A percentile compares a stretch with the other conserved stretches of the same genome.
Conservation (phyloP, 2,888 invertebrate genomes). For the Hemistola chrysoprasaria region DNA sequence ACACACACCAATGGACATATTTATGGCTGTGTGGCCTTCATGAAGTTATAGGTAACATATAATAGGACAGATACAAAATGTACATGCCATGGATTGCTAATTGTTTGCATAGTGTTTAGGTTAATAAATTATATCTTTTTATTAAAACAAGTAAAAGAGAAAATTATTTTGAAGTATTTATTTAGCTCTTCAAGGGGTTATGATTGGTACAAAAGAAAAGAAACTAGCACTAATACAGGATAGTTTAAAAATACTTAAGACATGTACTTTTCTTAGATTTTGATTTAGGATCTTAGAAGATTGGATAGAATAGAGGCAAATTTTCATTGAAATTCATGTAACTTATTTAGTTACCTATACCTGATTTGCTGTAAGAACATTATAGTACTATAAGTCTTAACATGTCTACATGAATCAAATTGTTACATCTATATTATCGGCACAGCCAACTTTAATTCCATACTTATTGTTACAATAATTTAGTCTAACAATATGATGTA, state of each 20-base stretch:
- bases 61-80: too few relatives aligned
- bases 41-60: too few relatives aligned
- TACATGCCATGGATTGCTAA: too few relatives aligned
- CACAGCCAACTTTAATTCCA: conserved; percentile 69
- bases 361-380: conserved; percentile 11
- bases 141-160: conserved; percentile 19
- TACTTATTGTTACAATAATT: conserved; percentile 52
- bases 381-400: conserved; percentile 12
- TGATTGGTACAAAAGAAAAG: conserved; percentile 67
- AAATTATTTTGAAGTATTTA: conserved; percentile 58
- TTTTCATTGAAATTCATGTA: conserved; percentile 29
- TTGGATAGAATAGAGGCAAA: conserved; percentile 34
- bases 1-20: too few relatives aligned
- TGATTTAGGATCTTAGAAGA: conserved; percentile 28
- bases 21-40: too few relatives aligned
- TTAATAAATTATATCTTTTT: too few relatives aligned
- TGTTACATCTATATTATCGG: conserved; percentile 43
- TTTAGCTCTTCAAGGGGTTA: conserved; percentile 65
- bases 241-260: conserved; percentile 55
- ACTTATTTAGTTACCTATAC: conserved; percentile 3
- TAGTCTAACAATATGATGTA: conserved; percentile 30
- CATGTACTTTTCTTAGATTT: conserved; percentile 52
- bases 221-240: conserved; percentile 58
- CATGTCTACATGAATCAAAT: conserved; percentile 12
- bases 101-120: too few relatives aligned